phyloP scores from a whole-genome alignment of 2,113 vertebrate genomes.

The Nothocercus nigrocapillus region DNA sequence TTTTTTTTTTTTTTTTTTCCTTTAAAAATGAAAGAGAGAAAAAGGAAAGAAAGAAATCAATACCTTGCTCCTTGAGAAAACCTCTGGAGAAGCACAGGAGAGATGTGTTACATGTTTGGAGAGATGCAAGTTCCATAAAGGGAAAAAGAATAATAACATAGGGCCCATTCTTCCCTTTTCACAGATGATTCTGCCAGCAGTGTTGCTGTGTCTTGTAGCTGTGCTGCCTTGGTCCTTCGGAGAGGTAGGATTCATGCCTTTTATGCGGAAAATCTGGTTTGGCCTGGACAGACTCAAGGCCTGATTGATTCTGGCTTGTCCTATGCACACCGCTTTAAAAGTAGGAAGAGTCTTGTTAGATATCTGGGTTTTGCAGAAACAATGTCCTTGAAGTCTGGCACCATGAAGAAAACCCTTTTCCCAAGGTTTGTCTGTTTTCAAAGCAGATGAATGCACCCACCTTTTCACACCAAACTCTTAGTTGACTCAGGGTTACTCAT shows the following conservation, averaged over 20 bases:
- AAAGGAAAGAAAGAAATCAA: background rate
- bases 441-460: background rate
- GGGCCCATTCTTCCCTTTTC: background rate
- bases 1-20: too few relatives aligned
- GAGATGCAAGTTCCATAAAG: background rate
- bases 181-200: constrained; percentile 33
- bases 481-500: background rate
- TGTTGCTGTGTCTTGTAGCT: background rate
- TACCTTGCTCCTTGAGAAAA: background rate
- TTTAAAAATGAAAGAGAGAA: background rate
- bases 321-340: rapidly evolving
- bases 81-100: background rate
- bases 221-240: background rate
- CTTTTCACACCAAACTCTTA: background rate
- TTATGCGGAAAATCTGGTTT: background rate
- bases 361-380: background rate
- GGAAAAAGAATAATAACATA: background rate
- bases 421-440: background rate
- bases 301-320: background rate
- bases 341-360: background rate
- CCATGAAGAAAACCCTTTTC: too few relatives aligned
- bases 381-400: background rate
- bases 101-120: background rate
- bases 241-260: background rate
- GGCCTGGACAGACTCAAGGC: rapidly evolving